Base-by-base conservation (phyloP, 2,113 vertebrate species). In the Etia nguti region DNA sequence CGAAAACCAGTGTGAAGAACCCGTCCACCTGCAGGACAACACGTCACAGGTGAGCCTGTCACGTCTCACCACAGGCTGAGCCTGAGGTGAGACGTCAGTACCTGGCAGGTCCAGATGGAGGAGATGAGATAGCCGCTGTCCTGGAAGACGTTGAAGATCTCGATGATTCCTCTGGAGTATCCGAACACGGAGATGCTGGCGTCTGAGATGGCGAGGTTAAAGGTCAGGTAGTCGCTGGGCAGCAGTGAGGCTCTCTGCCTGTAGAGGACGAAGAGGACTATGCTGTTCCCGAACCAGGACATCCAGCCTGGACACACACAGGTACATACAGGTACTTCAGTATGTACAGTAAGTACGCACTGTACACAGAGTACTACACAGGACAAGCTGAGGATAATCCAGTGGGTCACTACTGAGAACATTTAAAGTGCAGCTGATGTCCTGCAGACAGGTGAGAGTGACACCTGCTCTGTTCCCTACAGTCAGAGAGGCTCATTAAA, bases 1-100 rank as follows among this genome's bases (percentile, higher is more conserved):
- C 97, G 52, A 97, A 98, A 4, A 97, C 86, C 46, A 98, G 94
- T 0, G 97, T 97, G 84, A 98, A 93, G 94, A 98, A 98, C 1
- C 97, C 97, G 89, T 98, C 97, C 83, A 98, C 85, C 97, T 98
- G 93, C 8, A 94, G n/a, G 31, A 82, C n/a, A 22, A 80, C 22
- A 65, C 4, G 6, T 12, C 1, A 75, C 85, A 83, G 43, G 8
- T 80, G 34, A 10, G 65, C 52, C 20, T 4, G 10, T 46, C 26
- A n/a, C 38, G 3, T 31, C 43, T 24, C 43, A 12, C 31, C 60
- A 12, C 60, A 65, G 31, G 43, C 43, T 0, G 11, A 50, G 70
- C 10, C 43, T 31, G 15, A 29, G 10, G 15, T 31, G 70, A 46
- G 24, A 31, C 26, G 11, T 50, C 6, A 8, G 36, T 91, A 94